Conservation (phyloP, 2,797 vertebrate species). For the Choloepus didactylus region DNA sequence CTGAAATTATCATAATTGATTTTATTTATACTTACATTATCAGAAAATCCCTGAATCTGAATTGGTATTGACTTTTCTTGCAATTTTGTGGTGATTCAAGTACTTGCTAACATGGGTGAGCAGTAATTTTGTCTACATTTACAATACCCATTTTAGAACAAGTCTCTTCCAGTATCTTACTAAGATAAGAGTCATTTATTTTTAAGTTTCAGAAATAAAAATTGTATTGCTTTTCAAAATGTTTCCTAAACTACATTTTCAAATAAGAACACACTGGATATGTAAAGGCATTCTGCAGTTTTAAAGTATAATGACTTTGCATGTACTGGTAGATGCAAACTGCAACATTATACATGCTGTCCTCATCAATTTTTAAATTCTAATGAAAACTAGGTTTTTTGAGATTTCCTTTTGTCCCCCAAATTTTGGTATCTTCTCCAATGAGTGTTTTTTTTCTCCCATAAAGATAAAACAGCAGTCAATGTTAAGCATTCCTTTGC, state of each 20-base stretch:
- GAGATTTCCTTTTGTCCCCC: not conserved
- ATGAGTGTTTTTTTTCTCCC: not conserved
- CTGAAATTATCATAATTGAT: not conserved
- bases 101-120: not conserved
- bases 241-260: constrained; percentile 7
- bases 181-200: not conserved
- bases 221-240: constrained; percentile 1
- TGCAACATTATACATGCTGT: not conserved
- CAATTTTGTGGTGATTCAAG: not conserved
- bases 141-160: not conserved
- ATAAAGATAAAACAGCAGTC: not conserved
- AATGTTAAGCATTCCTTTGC: not conserved
- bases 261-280: not conserved
- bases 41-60: not conserved
- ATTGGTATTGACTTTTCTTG: not conserved
- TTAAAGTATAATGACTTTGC: not conserved
- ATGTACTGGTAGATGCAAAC: not conserved
- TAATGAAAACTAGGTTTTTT: not conserved
- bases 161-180: not conserved
- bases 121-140: not conserved
- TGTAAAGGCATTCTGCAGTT: not conserved
- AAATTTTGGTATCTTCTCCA: not conserved
- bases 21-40: constrained; percentile 51
- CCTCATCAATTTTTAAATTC: constrained; percentile 49
- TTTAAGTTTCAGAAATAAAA: constrained; percentile 31